Evolutionary conservation across 1,140 invertebrate species (phyloP), one percentile per base, ranked within the genome.

Genomic region (Hyposmocoma kahamanoa): DNA sequence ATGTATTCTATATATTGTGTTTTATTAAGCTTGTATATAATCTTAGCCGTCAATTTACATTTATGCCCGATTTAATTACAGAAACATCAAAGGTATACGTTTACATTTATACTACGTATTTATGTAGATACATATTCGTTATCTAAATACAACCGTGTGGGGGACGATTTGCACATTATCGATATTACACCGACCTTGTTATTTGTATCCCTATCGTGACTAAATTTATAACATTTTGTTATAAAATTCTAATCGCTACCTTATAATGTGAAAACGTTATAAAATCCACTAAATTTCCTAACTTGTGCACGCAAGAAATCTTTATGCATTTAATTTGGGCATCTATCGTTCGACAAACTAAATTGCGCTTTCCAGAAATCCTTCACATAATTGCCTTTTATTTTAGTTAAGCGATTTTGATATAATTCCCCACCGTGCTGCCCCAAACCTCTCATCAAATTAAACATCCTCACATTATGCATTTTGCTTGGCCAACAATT

Each of bases 381-480:
- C 42, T 56, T 28, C 48, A 47, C 47, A 48, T 62, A 65, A 72
- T 72, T 53, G 50, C 60, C 63, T 56, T 53, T 62, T 70, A 69
- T 74, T 79, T 75, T 60, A 64, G 63, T 67, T 82, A 76, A 78
- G 70, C 73, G 70, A 56, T 79, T 75, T 73, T 65, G 54, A 69
- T 73, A 74, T 79, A 80, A 84, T 73, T 74, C 65, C 67, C 58
- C 52, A 64, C 62, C 53, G 63, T 59, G 64, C 66, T 42, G 42
- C 56, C 38, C 47, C 30, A 45, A 76, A 74, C 74, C 76, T 54
- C 58, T 80, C 63, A 81, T 83, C 70, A 81, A 67, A 73, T 67
- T 69, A 82, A 80, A 77, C 65, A 71, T 74, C 61, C 63, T 63
- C 60, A 66, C 70, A 78, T 77, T 81, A 82, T 77, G 67, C 71